Base-by-base conservation (phyloP, 2,888 invertebrate species). In the Erebia palarica region DNA sequence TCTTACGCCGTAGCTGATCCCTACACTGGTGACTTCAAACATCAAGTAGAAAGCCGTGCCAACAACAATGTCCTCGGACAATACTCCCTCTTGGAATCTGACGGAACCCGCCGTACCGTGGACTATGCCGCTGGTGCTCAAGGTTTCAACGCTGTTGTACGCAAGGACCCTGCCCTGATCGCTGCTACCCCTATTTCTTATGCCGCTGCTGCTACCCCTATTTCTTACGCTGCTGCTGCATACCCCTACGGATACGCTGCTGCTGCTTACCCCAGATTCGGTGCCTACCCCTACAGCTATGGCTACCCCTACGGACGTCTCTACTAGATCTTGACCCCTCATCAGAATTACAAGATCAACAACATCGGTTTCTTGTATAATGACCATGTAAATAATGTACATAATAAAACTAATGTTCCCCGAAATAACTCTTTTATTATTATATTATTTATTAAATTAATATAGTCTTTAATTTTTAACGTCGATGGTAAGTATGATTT, bases 131-230 rank as follows among this genome's bases (percentile, higher is more conserved):
- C 94, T 47, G 94, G 93, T 58, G 89, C 89, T 9, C 81, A 85
- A 66, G 94, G 94, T 11, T 94, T 94, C 88, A 94, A 94, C 85
- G 94, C 94, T 53, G 80, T 94, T 64, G 94, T 94, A 7, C 88
- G 91, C 78, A 93, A 93, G 72, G 94, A 93, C 85, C 94, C 94
- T 4, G 90, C 85, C 3, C 76, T 86, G 66, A 79, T 88, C 70
- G 80, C 86, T 51, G 78, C 84, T 47, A 80, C 84, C 21, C 78
- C 85, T 7, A 4, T 75, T 44, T 61, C 78, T 49, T 70, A 78
- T 18, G 72, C 79, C 21, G 75, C 79, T 51, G 44, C 79, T 11
- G 47, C 47, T 47, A 13, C 11, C 13, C 10, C 74, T 8, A 78
- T 74, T 70, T 77, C 76, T 66, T 77, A 77, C 68, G 73, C 79